Percentiles rank a stretch among this genome's conserved stretches.
Conservation (phyloP, 1,140 invertebrate genomes). For the Diprion similis region DNA sequence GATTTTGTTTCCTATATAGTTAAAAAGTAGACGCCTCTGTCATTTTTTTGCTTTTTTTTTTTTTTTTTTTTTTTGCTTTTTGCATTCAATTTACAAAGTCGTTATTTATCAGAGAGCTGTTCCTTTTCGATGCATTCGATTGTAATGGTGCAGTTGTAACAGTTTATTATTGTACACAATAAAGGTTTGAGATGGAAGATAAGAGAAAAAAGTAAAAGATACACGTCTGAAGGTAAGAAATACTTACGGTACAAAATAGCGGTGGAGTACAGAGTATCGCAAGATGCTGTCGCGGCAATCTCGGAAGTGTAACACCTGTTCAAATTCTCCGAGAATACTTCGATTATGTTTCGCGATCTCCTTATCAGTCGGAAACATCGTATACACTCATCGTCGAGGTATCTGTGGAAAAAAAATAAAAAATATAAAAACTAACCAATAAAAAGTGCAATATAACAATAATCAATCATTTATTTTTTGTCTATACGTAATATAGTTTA, state of each 20-base stretch:
- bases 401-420: slow-evolving; percentile 49
- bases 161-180: not conserved
- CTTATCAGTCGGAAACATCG: slow-evolving; percentile 69
- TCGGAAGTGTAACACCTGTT: slow-evolving; percentile 71
- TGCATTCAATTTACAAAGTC: no score
- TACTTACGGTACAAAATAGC: slow-evolving; percentile 57
- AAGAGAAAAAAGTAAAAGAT: not conserved
- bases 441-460: no score
- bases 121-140: not conserved
- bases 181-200: not conserved
- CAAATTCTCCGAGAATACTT: slow-evolving; percentile 68
- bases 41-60: no score
- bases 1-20: no score
- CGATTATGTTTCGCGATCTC: slow-evolving; percentile 69
- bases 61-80: no score
- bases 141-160: not conserved
- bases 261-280: slow-evolving; percentile 58
- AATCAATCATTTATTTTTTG: no score
- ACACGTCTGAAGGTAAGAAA: no score
- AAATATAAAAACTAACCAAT: no score
- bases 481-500: no score
- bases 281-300: slow-evolving; percentile 66
- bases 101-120: no score
- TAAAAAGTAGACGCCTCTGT: no score
- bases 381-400: slow-evolving; percentile 65